phyloP scores from a whole-genome alignment of 2,113 vertebrate genomes.

The Dicrurus megarhynchus region DNA sequence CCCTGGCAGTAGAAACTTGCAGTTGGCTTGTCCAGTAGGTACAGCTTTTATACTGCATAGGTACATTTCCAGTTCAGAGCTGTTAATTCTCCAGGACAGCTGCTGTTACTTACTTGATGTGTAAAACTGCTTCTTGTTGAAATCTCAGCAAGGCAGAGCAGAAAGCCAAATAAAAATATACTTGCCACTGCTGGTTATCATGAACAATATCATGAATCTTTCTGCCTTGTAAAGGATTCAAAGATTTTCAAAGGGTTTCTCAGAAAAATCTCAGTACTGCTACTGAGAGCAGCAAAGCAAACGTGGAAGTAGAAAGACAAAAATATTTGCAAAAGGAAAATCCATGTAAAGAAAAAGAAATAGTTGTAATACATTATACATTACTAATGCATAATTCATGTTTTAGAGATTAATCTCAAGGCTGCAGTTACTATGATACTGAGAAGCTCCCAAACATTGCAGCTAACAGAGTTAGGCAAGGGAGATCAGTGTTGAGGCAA shows the following conservation, averaged over 20 bases:
- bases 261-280: background rate
- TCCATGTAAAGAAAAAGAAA: background rate
- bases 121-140: background rate
- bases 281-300: background rate
- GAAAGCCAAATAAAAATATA: background rate
- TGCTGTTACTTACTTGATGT: background rate
- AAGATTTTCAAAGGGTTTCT: constrained; percentile 1
- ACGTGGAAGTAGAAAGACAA: background rate
- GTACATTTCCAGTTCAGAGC: background rate
- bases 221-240: background rate
- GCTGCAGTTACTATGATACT: background rate
- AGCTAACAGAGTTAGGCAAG: background rate
- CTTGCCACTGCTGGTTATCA: background rate
- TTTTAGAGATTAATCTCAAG: background rate
- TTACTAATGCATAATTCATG: constrained; percentile 14
- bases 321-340: background rate
- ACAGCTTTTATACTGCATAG: background rate
- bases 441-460: background rate
- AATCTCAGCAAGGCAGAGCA: background rate
- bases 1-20: background rate
- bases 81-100: background rate
- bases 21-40: background rate
- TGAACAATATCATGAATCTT: background rate
- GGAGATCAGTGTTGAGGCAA: background rate
- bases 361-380: background rate